A percentile compares a stretch with the other conserved stretches of the same genome.
Evolutionary conservation across 2,888 invertebrate species (phyloP).

Genomic region (Ophonus ardosiacus): DNA sequence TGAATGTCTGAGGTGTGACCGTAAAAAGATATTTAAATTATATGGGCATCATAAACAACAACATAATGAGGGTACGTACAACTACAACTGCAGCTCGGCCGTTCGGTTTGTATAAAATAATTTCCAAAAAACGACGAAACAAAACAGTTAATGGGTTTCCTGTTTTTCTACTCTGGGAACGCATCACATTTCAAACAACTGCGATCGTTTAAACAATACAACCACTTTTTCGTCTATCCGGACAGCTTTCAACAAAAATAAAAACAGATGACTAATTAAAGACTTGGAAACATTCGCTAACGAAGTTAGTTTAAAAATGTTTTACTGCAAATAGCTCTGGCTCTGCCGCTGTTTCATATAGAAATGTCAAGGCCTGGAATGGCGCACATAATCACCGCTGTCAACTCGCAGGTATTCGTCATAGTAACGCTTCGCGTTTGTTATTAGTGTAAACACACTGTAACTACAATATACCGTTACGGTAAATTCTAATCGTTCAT

Average conservation of each 20-base stretch:
- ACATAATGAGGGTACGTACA: conserved; percentile 15
- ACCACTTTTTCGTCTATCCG: conserved; percentile 54
- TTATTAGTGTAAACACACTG: conserved; percentile 30
- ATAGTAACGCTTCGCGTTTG: conserved; percentile 15
- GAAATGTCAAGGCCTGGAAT: conserved; percentile 58
- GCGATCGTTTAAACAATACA: conserved; percentile 58
- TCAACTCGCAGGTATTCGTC: conserved; percentile 43
- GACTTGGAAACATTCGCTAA: conserved; percentile 61
- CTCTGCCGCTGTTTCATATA: conserved; percentile 41
- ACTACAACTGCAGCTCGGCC: neutral
- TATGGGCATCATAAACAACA: conserved; percentile 24
- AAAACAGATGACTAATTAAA: conserved; percentile 60
- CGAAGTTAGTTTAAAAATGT: conserved; percentile 62
- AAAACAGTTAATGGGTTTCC: conserved; percentile 56
- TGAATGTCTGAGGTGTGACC: neutral
- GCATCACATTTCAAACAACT: conserved; percentile 58
- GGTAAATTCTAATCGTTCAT: conserved; percentile 38
- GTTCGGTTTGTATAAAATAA: conserved; percentile 52
- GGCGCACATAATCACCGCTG: conserved; percentile 21
- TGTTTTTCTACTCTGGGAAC: conserved; percentile 56
- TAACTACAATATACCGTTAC: conserved; percentile 24
- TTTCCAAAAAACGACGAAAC: conserved; percentile 52
- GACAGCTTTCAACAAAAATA: conserved; percentile 52
- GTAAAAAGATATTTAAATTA: conserved; percentile 10
- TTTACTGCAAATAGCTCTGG: conserved; percentile 46